Evolutionary conservation across 53 echinoderm and acorn worm species (phyloP).

Genomic region (Glandiceps talaboti): DNA sequence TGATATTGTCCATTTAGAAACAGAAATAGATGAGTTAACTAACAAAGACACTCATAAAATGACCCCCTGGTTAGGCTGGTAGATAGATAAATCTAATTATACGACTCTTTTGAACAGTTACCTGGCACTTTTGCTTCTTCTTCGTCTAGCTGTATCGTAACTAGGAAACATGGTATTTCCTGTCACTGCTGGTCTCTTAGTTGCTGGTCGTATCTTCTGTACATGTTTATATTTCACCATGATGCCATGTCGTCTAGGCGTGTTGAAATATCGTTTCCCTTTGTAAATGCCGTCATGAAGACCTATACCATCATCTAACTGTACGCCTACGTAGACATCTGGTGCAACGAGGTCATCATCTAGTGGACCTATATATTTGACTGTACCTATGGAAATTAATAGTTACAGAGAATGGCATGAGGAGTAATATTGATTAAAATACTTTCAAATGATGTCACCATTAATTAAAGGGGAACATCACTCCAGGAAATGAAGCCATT

Average conservation of each 20-base stretch:
- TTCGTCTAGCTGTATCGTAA: conserved; percentile 14
- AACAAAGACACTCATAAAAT: no score
- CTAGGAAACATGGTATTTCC: conserved; percentile 37
- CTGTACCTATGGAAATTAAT: no score
- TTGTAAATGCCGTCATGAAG: conserved; percentile 20
- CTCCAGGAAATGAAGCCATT: no score
- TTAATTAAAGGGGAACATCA: no score
- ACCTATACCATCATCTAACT: conserved; percentile 23
- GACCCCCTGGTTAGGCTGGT: no score
- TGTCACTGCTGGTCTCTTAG: conserved; percentile 21
- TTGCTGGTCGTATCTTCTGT: conserved; percentile 14
- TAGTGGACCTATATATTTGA: conserved; percentile 29
- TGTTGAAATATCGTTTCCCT: conserved; percentile 31
- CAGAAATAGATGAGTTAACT: no score
- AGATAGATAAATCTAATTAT: no score
- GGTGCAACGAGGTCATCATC: conserved; percentile 18
- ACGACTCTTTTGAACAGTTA: no score
- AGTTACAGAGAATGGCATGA: no score
- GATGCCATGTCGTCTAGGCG: conserved; percentile 26
- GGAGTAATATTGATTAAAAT: no score
- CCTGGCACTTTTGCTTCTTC: background rate
- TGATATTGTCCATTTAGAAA: no score
- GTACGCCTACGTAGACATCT: conserved; percentile 21
- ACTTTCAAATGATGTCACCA: no score
- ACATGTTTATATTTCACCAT: conserved; percentile 40